These are phyloP conservation scores for Liolophura sinensis DNA, from an alignment of 1,140 invertebrate genomes.

Conservation along the genomic window DNA sequence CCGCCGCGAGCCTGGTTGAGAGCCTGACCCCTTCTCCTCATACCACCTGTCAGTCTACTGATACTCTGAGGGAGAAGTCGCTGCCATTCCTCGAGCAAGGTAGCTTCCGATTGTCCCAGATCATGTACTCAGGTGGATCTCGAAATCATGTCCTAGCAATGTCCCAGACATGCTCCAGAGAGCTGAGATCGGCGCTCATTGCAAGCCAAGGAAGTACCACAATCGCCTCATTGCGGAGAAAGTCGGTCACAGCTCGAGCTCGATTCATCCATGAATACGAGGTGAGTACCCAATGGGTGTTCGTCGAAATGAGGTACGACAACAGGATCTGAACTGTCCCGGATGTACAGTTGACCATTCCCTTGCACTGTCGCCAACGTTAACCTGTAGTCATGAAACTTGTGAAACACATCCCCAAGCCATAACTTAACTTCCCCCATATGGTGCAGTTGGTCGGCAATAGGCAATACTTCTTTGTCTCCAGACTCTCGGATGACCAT, in stretches of 20 bases:
- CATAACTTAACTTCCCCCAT: slow-evolving; percentile 12
- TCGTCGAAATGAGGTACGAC: slow-evolving; percentile 15
- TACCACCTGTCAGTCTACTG: no score
- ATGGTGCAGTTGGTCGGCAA: slow-evolving; percentile 12
- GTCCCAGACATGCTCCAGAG: slow-evolving; percentile 4
- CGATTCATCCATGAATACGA: no score
- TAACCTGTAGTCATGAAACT: slow-evolving; percentile 8
- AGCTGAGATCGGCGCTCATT: not conserved
- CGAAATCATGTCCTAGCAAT: no score
- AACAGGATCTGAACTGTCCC: slow-evolving; percentile 11
- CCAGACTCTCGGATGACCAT: no score
- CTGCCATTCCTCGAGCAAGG: no score
- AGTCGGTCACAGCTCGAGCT: no score
- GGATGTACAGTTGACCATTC: slow-evolving; percentile 4
- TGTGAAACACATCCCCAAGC: slow-evolving; percentile 11
- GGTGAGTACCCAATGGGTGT: slow-evolving; percentile 6
- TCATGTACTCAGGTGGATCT: no score
- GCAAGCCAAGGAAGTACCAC: slow-evolving; percentile 1
- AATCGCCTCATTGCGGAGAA: no score
- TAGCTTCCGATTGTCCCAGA: no score
- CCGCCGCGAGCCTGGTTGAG: no score
- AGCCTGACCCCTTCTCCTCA: no score
- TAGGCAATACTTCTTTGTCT: slow-evolving; percentile 10
- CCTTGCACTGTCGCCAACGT: slow-evolving; percentile 9
- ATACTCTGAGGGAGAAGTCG: no score